Base-by-base conservation (phyloP, 2,888 invertebrate genomes). In the Eupithecia insigniata region DNA sequence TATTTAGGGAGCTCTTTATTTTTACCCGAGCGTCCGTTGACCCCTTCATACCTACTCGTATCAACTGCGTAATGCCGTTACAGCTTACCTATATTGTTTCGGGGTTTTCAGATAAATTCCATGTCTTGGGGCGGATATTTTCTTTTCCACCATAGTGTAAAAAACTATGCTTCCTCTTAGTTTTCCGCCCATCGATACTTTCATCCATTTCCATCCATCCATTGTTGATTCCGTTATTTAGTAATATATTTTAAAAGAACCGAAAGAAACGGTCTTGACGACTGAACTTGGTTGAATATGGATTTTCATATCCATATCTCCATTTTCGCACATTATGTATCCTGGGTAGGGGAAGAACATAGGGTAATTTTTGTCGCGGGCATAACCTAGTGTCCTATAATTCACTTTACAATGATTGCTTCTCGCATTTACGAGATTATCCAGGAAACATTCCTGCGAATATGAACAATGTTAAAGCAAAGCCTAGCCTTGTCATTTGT, bases 1-100 rank as follows among this genome's bases (percentile, higher is more conserved):
- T 80, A 82, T 87, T 85, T 85, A 83, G 87, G 84, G 85, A 83
- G 86, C 84, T 84, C 80, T 87, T 87, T 89, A 89, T 89, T 89
- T 89, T 87, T 88, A 88, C 79, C 81, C 84, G 69, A 71, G 80
- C 84, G 89, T 81, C 71, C 89, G 75, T 87, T 87, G 87, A 88
- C 86, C 86, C 81, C 76, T 81, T 80, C 83, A 78, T 79, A 78
- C 78, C 73, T 79, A n/a, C n/a, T n/a, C n/a, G n/a, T n/a, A 70
- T 62, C 71, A 67, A 70, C 69, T 67, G 46, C 64, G 75, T 74
- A 75, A 74, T 73, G 66, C 62, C 73, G 55, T 72, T 75, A 66
- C 66, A 62, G 51, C 34, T 60, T 69, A 61, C 32, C n/a, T 34
- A 60, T 58, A 51, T 51, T 22, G 30, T 60, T 18, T 30, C 18